Conservation (phyloP, 2,113 vertebrate genomes). For the Arvicanthis niloticus region DNA sequence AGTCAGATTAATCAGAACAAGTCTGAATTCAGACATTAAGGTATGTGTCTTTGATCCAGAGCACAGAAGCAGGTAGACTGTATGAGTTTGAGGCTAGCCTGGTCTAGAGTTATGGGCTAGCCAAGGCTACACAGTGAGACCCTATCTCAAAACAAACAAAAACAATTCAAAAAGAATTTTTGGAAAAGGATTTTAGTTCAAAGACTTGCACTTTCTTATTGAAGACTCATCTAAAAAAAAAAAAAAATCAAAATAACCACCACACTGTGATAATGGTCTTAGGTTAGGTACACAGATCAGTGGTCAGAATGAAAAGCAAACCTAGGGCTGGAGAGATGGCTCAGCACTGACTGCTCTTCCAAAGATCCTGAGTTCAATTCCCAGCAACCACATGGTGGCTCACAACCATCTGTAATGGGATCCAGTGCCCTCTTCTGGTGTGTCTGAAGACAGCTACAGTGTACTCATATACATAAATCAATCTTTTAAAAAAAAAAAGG, state of each 20-base stretch:
- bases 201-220: not conserved
- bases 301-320: not conserved
- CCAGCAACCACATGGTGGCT: too few relatives aligned
- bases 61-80: not conserved
- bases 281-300: not conserved
- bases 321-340: not conserved
- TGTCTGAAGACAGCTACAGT: too few relatives aligned
- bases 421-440: too few relatives aligned
- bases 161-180: not conserved
- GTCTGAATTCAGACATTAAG: not conserved
- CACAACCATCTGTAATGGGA: too few relatives aligned
- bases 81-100: not conserved
- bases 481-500: too few relatives aligned
- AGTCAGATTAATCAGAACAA: not conserved
- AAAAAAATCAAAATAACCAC: not conserved
- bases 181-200: not conserved
- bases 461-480: too few relatives aligned
- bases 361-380: too few relatives aligned
- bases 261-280: not conserved
- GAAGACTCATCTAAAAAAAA: not conserved
- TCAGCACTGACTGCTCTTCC: too few relatives aligned
- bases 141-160: not conserved
- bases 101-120: not conserved
- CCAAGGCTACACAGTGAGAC: not conserved
- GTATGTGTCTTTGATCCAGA: not conserved